These are phyloP conservation scores for Megaceryle torquata DNA, from an alignment of 2,113 vertebrate genomes.

Conservation along the genomic window DNA sequence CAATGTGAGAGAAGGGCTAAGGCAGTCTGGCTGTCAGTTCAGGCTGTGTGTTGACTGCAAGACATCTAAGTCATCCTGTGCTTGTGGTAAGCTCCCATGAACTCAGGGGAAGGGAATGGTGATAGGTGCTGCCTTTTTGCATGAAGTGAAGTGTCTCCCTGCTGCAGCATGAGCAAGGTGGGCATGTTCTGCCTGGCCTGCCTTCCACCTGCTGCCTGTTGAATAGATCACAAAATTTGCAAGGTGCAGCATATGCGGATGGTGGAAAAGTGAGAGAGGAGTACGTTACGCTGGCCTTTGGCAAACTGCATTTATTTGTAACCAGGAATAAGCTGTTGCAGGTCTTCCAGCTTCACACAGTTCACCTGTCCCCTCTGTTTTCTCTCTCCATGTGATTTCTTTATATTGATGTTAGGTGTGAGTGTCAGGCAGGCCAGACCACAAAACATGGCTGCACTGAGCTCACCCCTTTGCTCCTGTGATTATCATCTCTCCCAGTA, in stretches of 20 bases:
- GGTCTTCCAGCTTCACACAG: background rate
- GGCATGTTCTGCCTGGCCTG: background rate
- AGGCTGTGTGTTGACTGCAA: background rate
- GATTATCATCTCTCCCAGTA: background rate
- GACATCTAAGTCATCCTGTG: background rate
- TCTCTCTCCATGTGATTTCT: background rate
- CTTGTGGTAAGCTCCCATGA: background rate
- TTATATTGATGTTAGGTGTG: background rate
- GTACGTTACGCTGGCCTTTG: background rate
- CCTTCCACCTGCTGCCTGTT: background rate
- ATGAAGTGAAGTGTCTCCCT: background rate
- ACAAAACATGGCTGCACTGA: background rate
- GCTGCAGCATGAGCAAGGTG: background rate
- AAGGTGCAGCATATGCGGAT: background rate
- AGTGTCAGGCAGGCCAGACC: background rate
- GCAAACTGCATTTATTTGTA: background rate
- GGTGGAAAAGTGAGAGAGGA: background rate
- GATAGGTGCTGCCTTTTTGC: background rate
- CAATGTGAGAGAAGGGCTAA: background rate
- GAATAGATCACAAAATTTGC: background rate
- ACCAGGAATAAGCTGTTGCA: background rate
- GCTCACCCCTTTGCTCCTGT: background rate
- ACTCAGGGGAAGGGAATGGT: fast-evolving
- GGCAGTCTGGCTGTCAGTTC: background rate
- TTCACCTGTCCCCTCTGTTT: background rate